Evolutionary conservation across 2,888 invertebrate species (phyloP).

Genomic region (Pristionchus mayeri): DNA sequence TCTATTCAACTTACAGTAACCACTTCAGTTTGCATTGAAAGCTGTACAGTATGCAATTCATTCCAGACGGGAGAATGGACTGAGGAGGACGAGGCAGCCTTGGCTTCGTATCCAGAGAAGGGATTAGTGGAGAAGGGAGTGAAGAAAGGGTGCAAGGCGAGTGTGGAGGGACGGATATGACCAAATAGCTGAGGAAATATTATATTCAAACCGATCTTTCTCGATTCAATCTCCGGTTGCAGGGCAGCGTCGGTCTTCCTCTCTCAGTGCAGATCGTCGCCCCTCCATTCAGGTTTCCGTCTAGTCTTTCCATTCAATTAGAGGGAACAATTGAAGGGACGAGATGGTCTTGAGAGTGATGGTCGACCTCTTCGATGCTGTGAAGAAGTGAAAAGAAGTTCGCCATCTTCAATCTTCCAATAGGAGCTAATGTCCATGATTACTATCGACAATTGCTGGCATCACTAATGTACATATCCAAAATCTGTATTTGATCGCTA

Average conservation of each 20-base stretch:
- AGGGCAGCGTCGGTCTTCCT: too few relatives aligned
- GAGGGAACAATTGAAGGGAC: neutral
- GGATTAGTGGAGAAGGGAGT: neutral
- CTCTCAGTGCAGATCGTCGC: too few relatives aligned
- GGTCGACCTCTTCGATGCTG: neutral
- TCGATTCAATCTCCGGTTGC: neutral
- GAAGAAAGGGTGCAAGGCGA: slow-evolving; percentile 13
- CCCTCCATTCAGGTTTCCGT: neutral
- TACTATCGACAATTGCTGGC: too few relatives aligned
- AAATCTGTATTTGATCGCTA: too few relatives aligned
- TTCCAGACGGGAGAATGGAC: neutral
- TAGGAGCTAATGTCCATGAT: too few relatives aligned
- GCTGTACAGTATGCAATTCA: neutral
- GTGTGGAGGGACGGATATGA: neutral
- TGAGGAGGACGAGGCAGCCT: neutral
- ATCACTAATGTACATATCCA: too few relatives aligned
- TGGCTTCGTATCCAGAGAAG: neutral
- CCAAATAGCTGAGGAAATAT: too few relatives aligned
- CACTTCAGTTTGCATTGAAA: neutral
- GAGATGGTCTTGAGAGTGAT: neutral
- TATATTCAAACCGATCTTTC: neutral
- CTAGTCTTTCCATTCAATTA: neutral
- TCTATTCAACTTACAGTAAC: neutral
- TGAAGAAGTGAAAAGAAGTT: neutral
- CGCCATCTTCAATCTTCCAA: too few relatives aligned